Evolutionary conservation across 2,113 vertebrate genomes (phyloP).

Genomic region (Lanius collurio): DNA sequence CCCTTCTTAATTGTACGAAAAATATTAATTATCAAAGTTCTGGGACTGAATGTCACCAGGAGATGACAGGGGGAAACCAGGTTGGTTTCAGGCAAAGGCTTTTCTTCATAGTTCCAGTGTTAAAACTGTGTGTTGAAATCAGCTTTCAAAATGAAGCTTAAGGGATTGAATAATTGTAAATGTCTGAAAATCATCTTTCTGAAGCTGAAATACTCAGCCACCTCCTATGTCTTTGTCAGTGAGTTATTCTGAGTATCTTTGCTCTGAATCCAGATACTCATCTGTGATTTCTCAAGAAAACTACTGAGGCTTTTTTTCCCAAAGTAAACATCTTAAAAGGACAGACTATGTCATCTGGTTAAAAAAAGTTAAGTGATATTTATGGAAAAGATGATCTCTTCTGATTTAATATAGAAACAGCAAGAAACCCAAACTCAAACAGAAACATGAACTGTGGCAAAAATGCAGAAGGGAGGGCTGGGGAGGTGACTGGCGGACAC

Average conservation of each 20-base stretch:
- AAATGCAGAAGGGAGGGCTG: not conserved
- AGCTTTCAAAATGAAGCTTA: not conserved
- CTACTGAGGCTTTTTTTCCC: not conserved
- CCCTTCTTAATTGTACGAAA: not conserved
- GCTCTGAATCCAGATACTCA: not conserved
- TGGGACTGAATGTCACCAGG: not conserved
- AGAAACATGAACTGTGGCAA: not conserved
- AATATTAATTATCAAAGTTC: not conserved
- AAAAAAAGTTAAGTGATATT: not conserved
- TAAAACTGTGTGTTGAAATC: not conserved
- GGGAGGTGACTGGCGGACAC: not conserved
- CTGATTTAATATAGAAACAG: not conserved
- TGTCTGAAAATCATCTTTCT: not conserved
- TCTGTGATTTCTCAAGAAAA: not conserved
- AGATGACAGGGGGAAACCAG: accelerated
- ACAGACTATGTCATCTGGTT: not conserved
- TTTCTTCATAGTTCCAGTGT: not conserved
- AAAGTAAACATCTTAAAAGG: not conserved
- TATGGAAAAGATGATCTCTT: not conserved
- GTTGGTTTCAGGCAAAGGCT: not conserved
- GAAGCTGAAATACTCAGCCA: not conserved
- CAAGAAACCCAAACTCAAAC: not conserved
- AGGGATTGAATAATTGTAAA: not conserved
- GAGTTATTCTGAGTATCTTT: not conserved
- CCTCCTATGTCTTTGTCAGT: not conserved